Evolutionary conservation across 2,113 vertebrate genomes (phyloP).

Genomic region (Motacilla tschutschensis): DNA sequence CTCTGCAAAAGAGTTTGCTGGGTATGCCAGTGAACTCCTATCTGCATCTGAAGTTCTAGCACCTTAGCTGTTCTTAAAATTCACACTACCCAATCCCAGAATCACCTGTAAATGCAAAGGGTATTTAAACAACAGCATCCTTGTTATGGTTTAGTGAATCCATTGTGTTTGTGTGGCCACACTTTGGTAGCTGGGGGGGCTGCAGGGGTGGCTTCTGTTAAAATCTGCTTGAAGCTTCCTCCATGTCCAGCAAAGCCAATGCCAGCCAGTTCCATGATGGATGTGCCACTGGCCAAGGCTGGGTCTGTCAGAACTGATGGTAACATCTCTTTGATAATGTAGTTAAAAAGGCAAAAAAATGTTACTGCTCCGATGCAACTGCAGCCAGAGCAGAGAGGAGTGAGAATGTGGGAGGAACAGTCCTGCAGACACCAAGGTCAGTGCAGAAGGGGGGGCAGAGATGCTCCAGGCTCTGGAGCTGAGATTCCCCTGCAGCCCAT

Average conservation of each 20-base stretch:
- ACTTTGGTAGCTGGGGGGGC: not conserved
- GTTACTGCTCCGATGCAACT: not conserved
- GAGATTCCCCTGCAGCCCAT: not conserved
- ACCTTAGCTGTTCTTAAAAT: not conserved
- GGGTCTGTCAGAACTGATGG: not conserved
- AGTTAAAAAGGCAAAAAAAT: not conserved
- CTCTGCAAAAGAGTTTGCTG: not conserved
- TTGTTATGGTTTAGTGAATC: not conserved
- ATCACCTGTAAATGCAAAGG: not conserved
- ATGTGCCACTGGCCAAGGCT: not conserved
- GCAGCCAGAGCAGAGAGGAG: not conserved
- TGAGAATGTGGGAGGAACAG: not conserved
- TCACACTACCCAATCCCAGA: not conserved
- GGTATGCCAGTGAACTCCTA: not conserved
- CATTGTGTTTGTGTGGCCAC: not conserved
- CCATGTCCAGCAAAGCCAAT: not conserved
- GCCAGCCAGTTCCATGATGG: fast-evolving
- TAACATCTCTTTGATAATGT: not conserved
- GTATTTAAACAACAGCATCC: not conserved
- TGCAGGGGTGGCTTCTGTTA: not conserved
- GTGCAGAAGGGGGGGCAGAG: not conserved
- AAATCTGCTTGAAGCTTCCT: not conserved
- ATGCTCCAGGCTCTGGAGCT: not conserved
- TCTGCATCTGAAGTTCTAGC: not conserved
- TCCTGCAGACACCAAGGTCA: not conserved